A percentile compares a stretch with the other conserved stretches of the same genome.
Conservation (phyloP, 2,888 invertebrate genomes). For the Emmelina monodactyla region DNA sequence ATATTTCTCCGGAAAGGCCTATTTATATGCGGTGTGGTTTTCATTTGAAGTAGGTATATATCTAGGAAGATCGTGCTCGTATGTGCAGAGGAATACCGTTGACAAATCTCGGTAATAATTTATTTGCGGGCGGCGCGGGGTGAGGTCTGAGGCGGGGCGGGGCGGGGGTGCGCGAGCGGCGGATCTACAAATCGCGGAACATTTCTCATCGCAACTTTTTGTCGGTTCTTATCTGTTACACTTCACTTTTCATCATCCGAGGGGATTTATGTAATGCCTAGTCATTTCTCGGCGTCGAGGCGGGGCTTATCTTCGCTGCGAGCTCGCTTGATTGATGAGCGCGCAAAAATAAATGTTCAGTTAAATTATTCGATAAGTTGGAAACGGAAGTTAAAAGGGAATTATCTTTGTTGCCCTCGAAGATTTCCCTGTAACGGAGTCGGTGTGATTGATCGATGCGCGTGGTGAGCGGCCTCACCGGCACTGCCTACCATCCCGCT, state of each 20-base stretch:
- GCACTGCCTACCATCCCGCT: background rate
- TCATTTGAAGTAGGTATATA: background rate
- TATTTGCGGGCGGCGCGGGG: slow-evolving; percentile 10
- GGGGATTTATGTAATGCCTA: slow-evolving; percentile 69
- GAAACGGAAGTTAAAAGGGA: slow-evolving; percentile 68
- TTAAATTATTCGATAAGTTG: slow-evolving; percentile 70
- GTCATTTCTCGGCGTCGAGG: slow-evolving; percentile 68
- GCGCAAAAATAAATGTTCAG: slow-evolving; percentile 69
- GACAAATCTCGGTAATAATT: slow-evolving; percentile 1
- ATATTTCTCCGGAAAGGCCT: background rate
- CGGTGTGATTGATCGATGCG: slow-evolving; percentile 59
- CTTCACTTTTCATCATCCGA: slow-evolving; percentile 69
- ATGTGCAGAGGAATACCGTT: background rate
- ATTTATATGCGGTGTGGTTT: background rate
- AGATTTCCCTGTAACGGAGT: slow-evolving; percentile 60
- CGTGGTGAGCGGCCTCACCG: slow-evolving; percentile 15
- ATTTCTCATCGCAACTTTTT: slow-evolving; percentile 69
- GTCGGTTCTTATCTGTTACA: slow-evolving; percentile 69
- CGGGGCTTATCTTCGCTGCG: slow-evolving; percentile 61
- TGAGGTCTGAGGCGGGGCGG: slow-evolving; percentile 16
- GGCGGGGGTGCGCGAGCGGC: slow-evolving; percentile 38
- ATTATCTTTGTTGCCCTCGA: slow-evolving; percentile 66
- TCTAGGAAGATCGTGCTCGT: background rate
- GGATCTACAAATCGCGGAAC: slow-evolving; percentile 68
- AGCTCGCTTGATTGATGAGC: slow-evolving; percentile 67